These are phyloP conservation scores for Prorops nasuta DNA, from an alignment of 1,140 invertebrate species.

Conservation along the genomic window DNA sequence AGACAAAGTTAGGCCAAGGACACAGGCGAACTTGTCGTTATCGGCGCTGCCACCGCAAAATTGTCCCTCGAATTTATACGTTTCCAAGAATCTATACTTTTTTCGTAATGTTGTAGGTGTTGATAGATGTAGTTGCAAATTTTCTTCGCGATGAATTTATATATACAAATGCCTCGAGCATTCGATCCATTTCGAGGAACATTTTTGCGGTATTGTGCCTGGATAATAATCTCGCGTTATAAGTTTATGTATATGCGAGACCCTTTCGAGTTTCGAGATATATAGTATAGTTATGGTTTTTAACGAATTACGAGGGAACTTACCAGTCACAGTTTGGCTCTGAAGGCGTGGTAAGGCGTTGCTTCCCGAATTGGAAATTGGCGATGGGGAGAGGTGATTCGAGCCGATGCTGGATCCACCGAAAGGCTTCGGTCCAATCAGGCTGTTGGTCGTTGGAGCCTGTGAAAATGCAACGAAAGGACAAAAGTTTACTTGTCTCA, in stretches of 20 bases:
- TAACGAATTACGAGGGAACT: too few species aligned
- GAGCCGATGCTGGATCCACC: slow-evolving; percentile 46
- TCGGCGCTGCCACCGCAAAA: slow-evolving; percentile 10
- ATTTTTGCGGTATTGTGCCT: too few species aligned
- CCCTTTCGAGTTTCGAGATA: slow-evolving; percentile 15
- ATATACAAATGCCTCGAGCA: too few species aligned
- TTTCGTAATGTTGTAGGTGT: too few species aligned
- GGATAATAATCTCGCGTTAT: too few species aligned
- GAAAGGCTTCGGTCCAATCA: slow-evolving; percentile 64
- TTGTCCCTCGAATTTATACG: slow-evolving; percentile 6
- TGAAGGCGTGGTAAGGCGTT: slow-evolving; percentile 51
- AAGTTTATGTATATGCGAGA: too few species aligned
- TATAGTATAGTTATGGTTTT: slow-evolving; percentile 6
- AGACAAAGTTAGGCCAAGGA: slow-evolving; percentile 36
- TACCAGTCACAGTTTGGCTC: slow-evolving; percentile 52
- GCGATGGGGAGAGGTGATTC: slow-evolving; percentile 38
- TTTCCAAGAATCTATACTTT: too few species aligned
- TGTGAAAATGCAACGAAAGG: slow-evolving; percentile 22
- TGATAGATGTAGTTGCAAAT: too few species aligned
- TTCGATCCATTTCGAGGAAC: too few species aligned
- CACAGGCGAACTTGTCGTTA: slow-evolving; percentile 15
- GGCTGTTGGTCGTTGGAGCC: slow-evolving; percentile 43
- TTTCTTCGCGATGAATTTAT: too few species aligned
- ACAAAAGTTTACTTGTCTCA: too few species aligned
- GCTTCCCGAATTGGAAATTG: slow-evolving; percentile 48